These are phyloP conservation scores for Entomyzon cyanotis DNA, from an alignment of 2,113 vertebrate genomes.

Conservation along the genomic window DNA sequence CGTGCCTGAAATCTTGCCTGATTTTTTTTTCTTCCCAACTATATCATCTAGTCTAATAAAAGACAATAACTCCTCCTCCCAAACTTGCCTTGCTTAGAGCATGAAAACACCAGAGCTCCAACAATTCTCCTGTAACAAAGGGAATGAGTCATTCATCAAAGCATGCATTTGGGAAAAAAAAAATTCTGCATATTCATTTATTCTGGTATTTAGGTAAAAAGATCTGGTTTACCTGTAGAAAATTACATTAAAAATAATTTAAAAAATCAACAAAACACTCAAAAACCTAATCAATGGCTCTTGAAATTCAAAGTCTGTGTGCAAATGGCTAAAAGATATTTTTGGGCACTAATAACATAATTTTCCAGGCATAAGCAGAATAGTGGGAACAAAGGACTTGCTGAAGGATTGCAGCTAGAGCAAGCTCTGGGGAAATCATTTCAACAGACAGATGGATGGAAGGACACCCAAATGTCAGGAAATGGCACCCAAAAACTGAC, in stretches of 20 bases:
- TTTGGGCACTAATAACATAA: not conserved
- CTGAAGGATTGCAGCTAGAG: not conserved
- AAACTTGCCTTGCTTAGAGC: conserved; percentile 44
- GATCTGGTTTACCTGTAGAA: not conserved
- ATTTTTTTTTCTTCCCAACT: not conserved
- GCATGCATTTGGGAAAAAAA: not conserved
- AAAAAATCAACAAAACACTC: rapidly evolving
- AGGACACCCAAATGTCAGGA: conserved; percentile 12
- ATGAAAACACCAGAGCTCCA: conserved; percentile 56
- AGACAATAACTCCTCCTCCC: conserved; percentile 58
- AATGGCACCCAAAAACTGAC: not conserved
- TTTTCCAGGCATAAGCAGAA: not conserved
- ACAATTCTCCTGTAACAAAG: conserved; percentile 51
- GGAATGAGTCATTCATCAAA: conserved; percentile 59
- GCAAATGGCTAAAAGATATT: not conserved
- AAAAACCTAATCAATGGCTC: not conserved
- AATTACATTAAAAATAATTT: rapidly evolving
- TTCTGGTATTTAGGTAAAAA: not conserved
- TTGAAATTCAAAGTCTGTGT: not conserved
- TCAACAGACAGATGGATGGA: not conserved
- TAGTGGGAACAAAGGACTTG: not conserved
- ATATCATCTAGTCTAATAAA: conserved; percentile 55
- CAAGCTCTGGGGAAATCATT: not conserved
- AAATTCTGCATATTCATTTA: conserved; percentile 13
- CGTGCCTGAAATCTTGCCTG: not conserved